phyloP scores from a whole-genome alignment of 2,113 vertebrate genomes.

The Danio rerio region DNA sequence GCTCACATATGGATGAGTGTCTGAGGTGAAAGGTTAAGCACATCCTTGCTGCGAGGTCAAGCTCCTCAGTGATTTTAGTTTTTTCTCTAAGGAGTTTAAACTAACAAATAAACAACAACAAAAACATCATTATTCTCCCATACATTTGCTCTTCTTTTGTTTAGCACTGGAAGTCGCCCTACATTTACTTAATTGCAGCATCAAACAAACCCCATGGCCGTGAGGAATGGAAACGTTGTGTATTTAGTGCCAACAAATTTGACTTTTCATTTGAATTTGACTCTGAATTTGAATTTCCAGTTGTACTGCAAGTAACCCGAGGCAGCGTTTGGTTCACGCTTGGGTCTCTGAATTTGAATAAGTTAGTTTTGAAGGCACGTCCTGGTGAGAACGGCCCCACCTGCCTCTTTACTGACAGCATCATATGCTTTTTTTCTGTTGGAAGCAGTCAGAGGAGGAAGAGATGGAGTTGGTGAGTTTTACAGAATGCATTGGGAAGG shows the following conservation, averaged over 20 bases:
- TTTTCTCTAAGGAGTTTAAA: neutral
- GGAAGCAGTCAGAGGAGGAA: slow-evolving; percentile 96
- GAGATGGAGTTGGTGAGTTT: slow-evolving; percentile 98
- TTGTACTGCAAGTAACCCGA: slow-evolving; percentile 36
- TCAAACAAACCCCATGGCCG: slow-evolving; percentile 7
- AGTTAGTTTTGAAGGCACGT: slow-evolving; percentile 7
- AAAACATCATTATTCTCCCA: neutral
- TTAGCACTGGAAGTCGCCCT: neutral
- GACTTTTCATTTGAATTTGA: slow-evolving; percentile 38
- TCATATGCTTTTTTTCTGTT: slow-evolving; percentile 76
- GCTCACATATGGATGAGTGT: slow-evolving; percentile 17
- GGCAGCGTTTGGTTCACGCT: slow-evolving; percentile 14
- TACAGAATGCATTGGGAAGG: slow-evolving; percentile 66
- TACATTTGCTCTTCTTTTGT: neutral
- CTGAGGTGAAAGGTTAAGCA: slow-evolving; percentile 51
- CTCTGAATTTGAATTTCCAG: slow-evolving; percentile 48
- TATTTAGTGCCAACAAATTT: slow-evolving; percentile 39
- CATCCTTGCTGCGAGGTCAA: slow-evolving; percentile 46
- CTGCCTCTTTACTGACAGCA: slow-evolving; percentile 63
- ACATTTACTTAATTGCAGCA: slow-evolving; percentile 23
- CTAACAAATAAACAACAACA: neutral
- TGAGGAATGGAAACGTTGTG: slow-evolving; percentile 20
- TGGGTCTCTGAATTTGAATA: slow-evolving; percentile 35
- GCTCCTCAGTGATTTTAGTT: slow-evolving; percentile 30
- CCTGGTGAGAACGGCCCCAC: neutral